A percentile compares a stretch with the other conserved stretches of the same genome.
Evolutionary conservation across 2,113 vertebrate genomes (phyloP).

Genomic region (Petrocephalus zakoni): DNA sequence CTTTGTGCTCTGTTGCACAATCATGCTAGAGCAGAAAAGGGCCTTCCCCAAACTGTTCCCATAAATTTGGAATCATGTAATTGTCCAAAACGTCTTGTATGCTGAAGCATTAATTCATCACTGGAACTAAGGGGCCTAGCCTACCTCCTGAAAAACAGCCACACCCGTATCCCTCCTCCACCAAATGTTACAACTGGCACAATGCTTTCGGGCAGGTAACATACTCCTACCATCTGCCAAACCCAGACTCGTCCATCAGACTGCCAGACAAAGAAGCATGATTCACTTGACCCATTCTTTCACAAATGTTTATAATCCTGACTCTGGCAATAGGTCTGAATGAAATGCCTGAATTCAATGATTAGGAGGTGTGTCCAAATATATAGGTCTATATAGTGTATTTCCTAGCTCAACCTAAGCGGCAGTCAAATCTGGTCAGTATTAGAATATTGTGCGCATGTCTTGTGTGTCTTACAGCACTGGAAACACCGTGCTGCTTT

Average conservation of each 20-base stretch:
- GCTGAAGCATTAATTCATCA: neutral
- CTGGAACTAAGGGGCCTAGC: neutral
- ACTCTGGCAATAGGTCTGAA: neutral
- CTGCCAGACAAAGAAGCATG: neutral
- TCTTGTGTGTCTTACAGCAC: neutral
- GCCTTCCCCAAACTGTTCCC: neutral
- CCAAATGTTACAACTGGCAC: neutral
- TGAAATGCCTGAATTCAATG: neutral
- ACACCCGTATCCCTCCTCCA: neutral
- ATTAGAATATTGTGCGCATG: neutral
- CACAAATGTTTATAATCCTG: no score
- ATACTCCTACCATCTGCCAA: neutral
- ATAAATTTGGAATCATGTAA: neutral
- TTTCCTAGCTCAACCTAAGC: neutral
- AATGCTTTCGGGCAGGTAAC: neutral
- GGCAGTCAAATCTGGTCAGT: neutral
- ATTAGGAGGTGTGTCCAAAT: neutral
- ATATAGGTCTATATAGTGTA: neutral
- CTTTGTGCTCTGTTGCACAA: neutral
- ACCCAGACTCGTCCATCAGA: neutral
- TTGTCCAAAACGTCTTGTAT: neutral
- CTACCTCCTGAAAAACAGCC: neutral
- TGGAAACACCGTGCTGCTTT: neutral
- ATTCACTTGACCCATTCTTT: neutral
- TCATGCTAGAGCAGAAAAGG: neutral